Evolutionary conservation across 2,797 vertebrate genomes (phyloP).

Genomic region (Characodon lateralis): DNA sequence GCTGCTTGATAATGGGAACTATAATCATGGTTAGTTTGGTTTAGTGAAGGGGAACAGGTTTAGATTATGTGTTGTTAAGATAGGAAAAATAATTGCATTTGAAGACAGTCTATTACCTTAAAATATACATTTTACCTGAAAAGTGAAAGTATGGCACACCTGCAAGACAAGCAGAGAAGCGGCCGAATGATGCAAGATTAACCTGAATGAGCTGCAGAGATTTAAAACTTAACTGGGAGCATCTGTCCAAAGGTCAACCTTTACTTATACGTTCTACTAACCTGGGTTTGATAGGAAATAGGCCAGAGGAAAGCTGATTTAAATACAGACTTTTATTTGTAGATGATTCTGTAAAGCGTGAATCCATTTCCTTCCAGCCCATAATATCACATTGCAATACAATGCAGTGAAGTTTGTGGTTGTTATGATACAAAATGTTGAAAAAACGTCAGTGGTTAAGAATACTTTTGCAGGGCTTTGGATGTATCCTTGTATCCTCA

Average conservation of each 20-base stretch:
- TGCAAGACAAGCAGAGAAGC: neutral
- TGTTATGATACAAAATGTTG: neutral
- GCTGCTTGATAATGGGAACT: neutral
- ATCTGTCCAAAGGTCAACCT: neutral
- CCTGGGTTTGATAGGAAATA: neutral
- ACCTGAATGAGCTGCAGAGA: neutral
- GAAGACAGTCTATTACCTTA: neutral
- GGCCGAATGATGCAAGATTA: neutral
- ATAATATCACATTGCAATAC: neutral
- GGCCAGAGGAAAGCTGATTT: neutral
- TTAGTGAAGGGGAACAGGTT: too few relatives aligned
- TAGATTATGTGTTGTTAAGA: neutral
- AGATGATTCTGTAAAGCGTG: too few relatives aligned
- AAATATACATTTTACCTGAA: neutral
- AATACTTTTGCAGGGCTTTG: neutral
- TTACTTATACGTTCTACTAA: neutral
- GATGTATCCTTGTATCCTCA: neutral
- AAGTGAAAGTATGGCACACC: neutral
- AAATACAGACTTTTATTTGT: neutral
- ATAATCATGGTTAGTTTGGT: neutral
- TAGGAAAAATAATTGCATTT: neutral
- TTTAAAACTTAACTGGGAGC: neutral
- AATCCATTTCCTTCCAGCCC: neutral
- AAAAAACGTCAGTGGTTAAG: neutral
- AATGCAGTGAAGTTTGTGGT: neutral